phyloP scores from a whole-genome alignment of 35 echinoderm and acorn worm species.

The Lytechinus pictus region DNA sequence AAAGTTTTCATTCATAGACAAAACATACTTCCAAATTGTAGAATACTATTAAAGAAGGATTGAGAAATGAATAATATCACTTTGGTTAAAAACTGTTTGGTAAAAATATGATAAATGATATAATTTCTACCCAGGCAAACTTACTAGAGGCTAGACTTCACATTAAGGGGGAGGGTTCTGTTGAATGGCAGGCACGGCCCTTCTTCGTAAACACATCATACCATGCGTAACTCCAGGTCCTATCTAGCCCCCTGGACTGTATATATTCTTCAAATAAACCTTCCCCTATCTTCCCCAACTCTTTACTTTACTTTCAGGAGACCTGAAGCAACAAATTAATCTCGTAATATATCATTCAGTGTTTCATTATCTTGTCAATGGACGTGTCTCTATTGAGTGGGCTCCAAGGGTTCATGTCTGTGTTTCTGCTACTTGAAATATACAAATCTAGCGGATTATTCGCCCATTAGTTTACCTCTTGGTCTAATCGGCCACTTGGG shows the following conservation, averaged over 20 bases:
- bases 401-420: not conserved
- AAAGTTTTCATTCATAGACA: no score
- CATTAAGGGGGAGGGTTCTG: not conserved
- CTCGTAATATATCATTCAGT: slow-evolving; percentile 33
- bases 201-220: not conserved
- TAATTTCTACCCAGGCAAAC: not conserved
- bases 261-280: not conserved
- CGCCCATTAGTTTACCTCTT: not conserved
- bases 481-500: not conserved
- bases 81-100: no score
- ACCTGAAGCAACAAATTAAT: slow-evolving; percentile 32
- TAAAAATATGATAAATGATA: no score
- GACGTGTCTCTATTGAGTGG: not conserved
- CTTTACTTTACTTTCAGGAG: not conserved
- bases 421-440: slow-evolving; percentile 5
- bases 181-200: not conserved
- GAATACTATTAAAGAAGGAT: no score
- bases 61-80: no score
- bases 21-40: no score
- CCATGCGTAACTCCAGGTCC: not conserved
- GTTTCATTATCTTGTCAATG: slow-evolving; percentile 14
- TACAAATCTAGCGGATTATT: not conserved
- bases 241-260: not conserved
- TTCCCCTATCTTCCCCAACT: not conserved
- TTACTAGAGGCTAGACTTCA: not conserved